Conservation (phyloP, 2,888 invertebrate species). For the Spatulosminthurus flaviceps region DNA sequence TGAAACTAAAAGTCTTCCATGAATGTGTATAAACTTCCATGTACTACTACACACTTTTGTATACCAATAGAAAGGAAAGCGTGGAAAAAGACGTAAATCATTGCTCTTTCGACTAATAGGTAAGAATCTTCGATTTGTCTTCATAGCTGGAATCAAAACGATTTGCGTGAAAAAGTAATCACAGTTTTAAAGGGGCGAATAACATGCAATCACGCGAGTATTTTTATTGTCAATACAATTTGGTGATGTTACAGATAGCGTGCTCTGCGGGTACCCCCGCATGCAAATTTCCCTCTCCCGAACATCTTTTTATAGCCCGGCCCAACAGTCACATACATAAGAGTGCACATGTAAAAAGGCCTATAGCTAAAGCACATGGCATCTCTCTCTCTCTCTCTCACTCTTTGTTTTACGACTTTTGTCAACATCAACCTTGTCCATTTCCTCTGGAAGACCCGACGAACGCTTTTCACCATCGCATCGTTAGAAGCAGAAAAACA, state of each 20-base stretch:
- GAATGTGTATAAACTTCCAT: no score
- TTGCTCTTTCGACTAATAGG: constrained; percentile 1
- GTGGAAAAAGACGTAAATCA: neutral
- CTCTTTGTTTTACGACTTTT: constrained; percentile 47
- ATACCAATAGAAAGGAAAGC: no score
- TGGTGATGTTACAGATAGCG: constrained; percentile 31
- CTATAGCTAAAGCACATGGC: neutral
- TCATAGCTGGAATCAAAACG: constrained; percentile 34
- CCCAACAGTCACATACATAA: neutral
- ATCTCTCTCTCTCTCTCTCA: constrained; percentile 18
- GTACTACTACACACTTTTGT: no score
- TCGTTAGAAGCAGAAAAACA: neutral
- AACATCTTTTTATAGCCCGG: neutral
- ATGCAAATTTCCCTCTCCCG: constrained; percentile 39
- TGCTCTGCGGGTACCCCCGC: constrained; percentile 16
- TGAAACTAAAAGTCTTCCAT: no score
- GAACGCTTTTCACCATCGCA: constrained; percentile 1
- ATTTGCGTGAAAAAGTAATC: constrained; percentile 50
- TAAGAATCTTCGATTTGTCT: constrained; percentile 31
- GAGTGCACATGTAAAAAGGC: neutral
- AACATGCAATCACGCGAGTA: constrained; percentile 52
- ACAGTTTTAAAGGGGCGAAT: constrained; percentile 45
- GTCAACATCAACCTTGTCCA: constrained; percentile 41
- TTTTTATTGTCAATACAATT: constrained; percentile 45
- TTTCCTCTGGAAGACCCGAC: constrained; percentile 15